Conservation (phyloP, 2,797 vertebrate species). For the Bothrops alternatus region DNA sequence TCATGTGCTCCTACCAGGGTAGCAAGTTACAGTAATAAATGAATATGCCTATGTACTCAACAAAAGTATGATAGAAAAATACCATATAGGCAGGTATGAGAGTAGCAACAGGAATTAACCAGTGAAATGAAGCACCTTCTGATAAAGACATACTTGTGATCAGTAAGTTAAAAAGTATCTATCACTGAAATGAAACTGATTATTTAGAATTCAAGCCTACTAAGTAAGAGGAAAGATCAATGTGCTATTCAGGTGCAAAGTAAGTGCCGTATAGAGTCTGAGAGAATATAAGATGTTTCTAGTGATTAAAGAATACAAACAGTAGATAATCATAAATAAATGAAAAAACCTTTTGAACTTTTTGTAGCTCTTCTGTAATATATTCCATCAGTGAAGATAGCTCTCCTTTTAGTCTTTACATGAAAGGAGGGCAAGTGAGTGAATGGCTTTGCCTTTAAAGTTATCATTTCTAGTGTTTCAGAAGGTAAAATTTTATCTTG, state of each 20-base stretch:
- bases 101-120: neutral
- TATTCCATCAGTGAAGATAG: neutral
- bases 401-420: neutral
- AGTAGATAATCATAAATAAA: neutral
- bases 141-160: neutral
- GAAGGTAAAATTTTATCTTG: neutral
- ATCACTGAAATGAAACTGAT: neutral
- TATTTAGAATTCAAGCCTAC: neutral
- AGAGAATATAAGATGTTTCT: neutral
- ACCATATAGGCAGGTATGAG: neutral
- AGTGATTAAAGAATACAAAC: neutral
- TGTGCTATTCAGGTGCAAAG: neutral
- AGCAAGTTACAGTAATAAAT: neutral
- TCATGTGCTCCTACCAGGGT: neutral
- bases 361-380: neutral
- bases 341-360: neutral
- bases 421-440: neutral
- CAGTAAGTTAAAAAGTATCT: neutral
- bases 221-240: neutral
- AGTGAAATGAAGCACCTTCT: neutral
- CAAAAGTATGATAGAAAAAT: neutral
- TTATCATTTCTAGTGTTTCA: neutral
- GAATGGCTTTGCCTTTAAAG: neutral
- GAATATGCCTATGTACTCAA: neutral
- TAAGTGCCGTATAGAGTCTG: neutral